These are phyloP conservation scores for Punctoribates punctum DNA, from an alignment of 2,888 invertebrate species.

Conservation along the genomic window DNA sequence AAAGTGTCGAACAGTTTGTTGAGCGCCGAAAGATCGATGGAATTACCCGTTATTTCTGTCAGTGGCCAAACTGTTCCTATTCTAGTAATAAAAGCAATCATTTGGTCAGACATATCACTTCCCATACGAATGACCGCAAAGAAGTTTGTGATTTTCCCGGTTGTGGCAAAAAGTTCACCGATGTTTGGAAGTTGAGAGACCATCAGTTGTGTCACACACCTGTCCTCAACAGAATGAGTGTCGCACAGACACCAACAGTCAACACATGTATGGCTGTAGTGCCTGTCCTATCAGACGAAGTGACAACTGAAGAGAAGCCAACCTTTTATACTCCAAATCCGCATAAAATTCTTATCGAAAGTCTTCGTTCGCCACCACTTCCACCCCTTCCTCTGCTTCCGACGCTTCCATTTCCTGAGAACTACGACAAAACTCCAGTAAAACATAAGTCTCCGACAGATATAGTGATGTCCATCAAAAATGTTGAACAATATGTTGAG, in stretches of 20 bases:
- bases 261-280: neutral
- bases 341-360: neutral
- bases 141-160: neutral
- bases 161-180: conserved; percentile 14
- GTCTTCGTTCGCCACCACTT: conserved; percentile 14
- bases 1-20: conserved; percentile 23
- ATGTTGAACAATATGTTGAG: conserved; percentile 31
- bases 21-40: conserved; percentile 17
- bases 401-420: neutral
- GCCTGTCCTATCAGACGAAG: neutral
- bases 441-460: neutral
- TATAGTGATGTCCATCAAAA: conserved; percentile 27
- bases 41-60: conserved; percentile 18
- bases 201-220: conserved; percentile 6
- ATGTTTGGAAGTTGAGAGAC: conserved; percentile 1
- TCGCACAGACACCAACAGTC: neutral
- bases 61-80: conserved; percentile 21
- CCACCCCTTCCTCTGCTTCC: neutral
- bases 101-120: conserved; percentile 22
- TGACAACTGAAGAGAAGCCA: neutral
- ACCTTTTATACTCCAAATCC: conserved; percentile 3
- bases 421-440: neutral
- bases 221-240: neutral
- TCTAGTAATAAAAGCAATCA: conserved; percentile 22
- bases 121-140: conserved; percentile 1